phyloP scores from a whole-genome alignment of 1,140 invertebrate species.

The Phenacoccus solenopsis region DNA sequence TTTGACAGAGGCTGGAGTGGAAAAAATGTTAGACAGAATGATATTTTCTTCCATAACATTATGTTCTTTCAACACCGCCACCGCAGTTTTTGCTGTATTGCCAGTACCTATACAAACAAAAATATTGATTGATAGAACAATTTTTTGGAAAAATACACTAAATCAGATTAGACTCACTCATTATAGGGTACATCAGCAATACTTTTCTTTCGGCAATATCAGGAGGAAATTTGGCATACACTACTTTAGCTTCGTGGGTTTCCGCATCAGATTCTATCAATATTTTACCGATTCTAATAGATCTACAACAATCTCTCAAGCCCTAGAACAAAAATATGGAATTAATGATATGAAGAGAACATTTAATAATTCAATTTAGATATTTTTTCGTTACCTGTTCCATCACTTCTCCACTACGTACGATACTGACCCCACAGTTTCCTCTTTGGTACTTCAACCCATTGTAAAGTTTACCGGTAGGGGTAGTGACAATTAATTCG shows the following conservation, averaged over 20 bases:
- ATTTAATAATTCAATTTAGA: neutral
- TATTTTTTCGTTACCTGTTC: constrained; percentile 52
- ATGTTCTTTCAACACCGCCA: constrained; percentile 85
- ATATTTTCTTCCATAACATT: constrained; percentile 86
- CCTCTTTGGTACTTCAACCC: constrained; percentile 89
- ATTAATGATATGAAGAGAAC: neutral
- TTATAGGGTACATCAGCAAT: constrained; percentile 96
- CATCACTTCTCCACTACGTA: constrained; percentile 88
- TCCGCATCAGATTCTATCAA: constrained; percentile 93
- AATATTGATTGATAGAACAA: too few species aligned
- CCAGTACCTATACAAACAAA: too few species aligned
- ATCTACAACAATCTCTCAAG: constrained; percentile 89
- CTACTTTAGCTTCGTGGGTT: constrained; percentile 89
- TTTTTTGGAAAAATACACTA: neutral
- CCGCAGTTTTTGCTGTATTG: constrained; percentile 87
- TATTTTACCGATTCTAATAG: constrained; percentile 95
- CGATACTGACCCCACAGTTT: constrained; percentile 93
- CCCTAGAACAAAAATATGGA: constrained; percentile 44
- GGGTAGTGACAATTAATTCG: constrained; percentile 77
- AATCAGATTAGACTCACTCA: too few species aligned
- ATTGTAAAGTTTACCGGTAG: constrained; percentile 78
- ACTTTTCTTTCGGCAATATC: constrained; percentile 84
- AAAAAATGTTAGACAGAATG: constrained; percentile 91
- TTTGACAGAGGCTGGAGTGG: constrained; percentile 54
- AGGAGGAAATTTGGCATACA: constrained; percentile 95